A percentile compares a stretch with the other conserved stretches of the same genome.
These are phyloP conservation scores for Drosophila mettleri DNA, from an alignment of 2,888 invertebrate genomes.

Conservation along the genomic window DNA sequence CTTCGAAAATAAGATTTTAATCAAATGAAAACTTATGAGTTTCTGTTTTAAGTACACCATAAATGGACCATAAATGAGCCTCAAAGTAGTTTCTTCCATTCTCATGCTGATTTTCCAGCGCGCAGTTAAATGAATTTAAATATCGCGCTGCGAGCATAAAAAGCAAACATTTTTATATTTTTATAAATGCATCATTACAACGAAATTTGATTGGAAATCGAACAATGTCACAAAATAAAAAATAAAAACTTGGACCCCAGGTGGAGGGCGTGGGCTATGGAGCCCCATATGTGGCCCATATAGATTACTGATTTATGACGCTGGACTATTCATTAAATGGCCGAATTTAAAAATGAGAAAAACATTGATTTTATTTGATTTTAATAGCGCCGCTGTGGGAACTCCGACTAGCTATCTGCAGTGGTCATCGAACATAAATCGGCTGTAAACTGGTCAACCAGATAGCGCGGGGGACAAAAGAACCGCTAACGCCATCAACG, in stretches of 20 bases:
- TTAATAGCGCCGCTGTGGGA: slow-evolving; percentile 66
- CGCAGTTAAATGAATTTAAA: slow-evolving; percentile 62
- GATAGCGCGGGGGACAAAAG: slow-evolving; percentile 67
- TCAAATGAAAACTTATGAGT: neutral
- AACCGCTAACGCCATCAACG: slow-evolving; percentile 75
- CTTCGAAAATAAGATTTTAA: neutral
- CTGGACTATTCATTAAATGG: slow-evolving; percentile 66
- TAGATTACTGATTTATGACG: slow-evolving; percentile 74
- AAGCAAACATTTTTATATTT: slow-evolving; percentile 62
- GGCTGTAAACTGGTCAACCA: slow-evolving; percentile 44
- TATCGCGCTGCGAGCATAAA: slow-evolving; percentile 55
- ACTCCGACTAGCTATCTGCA: slow-evolving; percentile 53
- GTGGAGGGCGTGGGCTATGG: slow-evolving; percentile 59
- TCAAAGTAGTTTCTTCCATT: slow-evolving; percentile 21
- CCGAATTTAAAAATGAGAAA: slow-evolving; percentile 26
- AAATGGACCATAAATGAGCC: slow-evolving; percentile 15
- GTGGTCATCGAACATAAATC: slow-evolving; percentile 43
- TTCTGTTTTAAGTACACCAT: neutral
- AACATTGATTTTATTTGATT: slow-evolving; percentile 76
- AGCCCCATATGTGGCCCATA: slow-evolving; percentile 31
- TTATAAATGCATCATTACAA: slow-evolving; percentile 76
- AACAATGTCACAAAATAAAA: slow-evolving; percentile 31
- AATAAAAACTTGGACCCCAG: slow-evolving; percentile 7
- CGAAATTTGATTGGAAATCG: slow-evolving; percentile 61
- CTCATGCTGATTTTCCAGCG: slow-evolving; percentile 19